Base-by-base conservation (phyloP, 2,113 vertebrate species). In the Suricata suricatta region DNA sequence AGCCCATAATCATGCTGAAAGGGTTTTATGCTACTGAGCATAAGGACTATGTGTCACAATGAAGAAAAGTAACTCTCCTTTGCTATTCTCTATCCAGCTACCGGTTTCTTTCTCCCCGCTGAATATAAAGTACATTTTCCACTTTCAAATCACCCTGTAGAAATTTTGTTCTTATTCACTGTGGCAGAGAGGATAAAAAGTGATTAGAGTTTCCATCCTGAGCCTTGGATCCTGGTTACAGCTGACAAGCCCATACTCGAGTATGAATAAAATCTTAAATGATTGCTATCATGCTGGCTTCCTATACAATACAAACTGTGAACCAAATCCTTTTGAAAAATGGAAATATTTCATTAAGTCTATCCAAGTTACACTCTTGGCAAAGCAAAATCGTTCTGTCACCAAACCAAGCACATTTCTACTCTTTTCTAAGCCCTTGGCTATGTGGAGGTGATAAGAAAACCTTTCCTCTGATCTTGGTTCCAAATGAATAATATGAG, bases 121-220 rank as follows among this genome's bases (percentile, higher is more conserved):
- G 31, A 96, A 88, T 54, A 93, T 85, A 93, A 95, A 69, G 57
- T 64, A 83, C 17, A 87, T 95, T 66, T 97, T 63, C 74, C 7
- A 83, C 21, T 92, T 97, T 41, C 86, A 83, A 96, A 88, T 90
- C 35, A 71, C 27, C 23, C 69, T 57, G 92, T 95, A 69, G 84
- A 88, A 96, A 87, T 92, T 83, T 87, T 69, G 44, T 81, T 96
- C 72, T 89, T 79, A 95, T 93, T 95, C 86, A 50, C 64, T 72
- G 38, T 87, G 50, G 35, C 64, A 93, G 27, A 82, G 88, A 96
- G 88, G 82, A 95, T 93, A 83, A 97, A 94, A 96, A 95, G 44
- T 69, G 54, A 92, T 87, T 69, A 54, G 2, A n/a, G n/a, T 81
- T 93, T 91, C 94, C 82, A 63, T n/a, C 44, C 69, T 57, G 11